phyloP scores from a whole-genome alignment of 2,888 invertebrate genomes.

The Lordiphosa andalusiaca region DNA sequence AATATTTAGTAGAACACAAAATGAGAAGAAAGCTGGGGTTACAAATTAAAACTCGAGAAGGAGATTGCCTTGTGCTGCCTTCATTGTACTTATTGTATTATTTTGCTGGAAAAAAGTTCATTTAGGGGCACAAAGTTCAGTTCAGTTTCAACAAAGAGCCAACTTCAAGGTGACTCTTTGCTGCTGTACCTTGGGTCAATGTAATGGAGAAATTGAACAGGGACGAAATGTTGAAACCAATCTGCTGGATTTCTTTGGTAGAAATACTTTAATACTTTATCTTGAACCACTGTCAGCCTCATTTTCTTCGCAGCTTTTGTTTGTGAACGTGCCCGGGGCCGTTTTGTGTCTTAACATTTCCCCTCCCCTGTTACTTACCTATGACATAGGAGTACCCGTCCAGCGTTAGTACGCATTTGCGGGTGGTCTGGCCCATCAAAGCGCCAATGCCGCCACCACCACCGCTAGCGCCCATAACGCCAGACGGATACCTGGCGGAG shows the following conservation, averaged over 20 bases:
- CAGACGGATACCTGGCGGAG: conserved; percentile 77
- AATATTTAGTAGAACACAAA: conserved; percentile 37
- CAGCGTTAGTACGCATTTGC: conserved; percentile 90
- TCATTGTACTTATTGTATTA: conserved; percentile 1
- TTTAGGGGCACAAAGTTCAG: conserved; percentile 34
- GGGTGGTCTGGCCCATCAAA: conserved; percentile 82
- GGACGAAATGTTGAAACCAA: no score
- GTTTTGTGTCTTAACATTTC: conserved; percentile 11
- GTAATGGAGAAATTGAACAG: no score
- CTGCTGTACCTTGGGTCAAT: background rate
- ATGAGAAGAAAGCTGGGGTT: conserved; percentile 10
- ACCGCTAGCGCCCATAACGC: conserved; percentile 65
- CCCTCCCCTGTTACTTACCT: conserved; percentile 83
- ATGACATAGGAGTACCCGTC: conserved; percentile 94
- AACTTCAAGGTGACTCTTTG: conserved; percentile 45
- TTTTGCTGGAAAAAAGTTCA: conserved; percentile 16
- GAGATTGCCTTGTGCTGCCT: background rate
- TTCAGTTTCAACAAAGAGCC: conserved; percentile 23
- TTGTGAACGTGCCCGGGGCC: conserved; percentile 17
- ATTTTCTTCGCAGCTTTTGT: background rate
- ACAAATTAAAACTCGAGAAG: conserved; percentile 30
- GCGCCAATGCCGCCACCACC: conserved; percentile 70
- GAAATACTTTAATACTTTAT: no score
- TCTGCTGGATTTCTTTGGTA: no score
- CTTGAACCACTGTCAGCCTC: conserved; percentile 4